Evolutionary conservation across 2,113 vertebrate genomes (phyloP).

Genomic region (Crypturellus undulatus): DNA sequence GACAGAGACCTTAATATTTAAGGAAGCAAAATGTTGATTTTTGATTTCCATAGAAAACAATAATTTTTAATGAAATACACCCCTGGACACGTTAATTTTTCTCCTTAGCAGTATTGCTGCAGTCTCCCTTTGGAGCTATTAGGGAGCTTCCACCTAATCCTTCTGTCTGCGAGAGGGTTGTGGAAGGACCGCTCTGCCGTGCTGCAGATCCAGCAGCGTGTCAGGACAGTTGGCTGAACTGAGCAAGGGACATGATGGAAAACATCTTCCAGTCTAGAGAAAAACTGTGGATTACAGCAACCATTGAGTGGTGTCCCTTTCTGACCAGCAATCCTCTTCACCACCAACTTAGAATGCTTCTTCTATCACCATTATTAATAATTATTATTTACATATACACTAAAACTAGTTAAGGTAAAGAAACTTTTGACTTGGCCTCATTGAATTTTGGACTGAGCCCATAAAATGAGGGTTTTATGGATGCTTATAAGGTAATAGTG

Average conservation of each 20-base stretch:
- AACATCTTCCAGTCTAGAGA: neutral
- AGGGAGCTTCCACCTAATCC: neutral
- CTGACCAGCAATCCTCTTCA: neutral
- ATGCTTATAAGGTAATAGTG: neutral
- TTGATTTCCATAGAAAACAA: neutral
- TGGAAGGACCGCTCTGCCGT: neutral
- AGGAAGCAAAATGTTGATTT: neutral
- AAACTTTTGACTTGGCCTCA: neutral
- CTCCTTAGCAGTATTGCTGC: neutral
- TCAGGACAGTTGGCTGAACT: fast-evolving
- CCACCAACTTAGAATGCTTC: neutral
- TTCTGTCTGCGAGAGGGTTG: neutral
- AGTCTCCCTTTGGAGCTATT: neutral
- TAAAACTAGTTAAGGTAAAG: neutral
- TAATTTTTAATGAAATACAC: neutral
- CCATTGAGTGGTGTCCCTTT: neutral
- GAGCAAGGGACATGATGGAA: too few species aligned
- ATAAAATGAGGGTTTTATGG: neutral
- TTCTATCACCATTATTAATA: neutral
- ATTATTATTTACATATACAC: neutral
- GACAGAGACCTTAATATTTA: neutral
- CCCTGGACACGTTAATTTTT: neutral
- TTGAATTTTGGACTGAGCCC: neutral
- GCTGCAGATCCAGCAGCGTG: neutral
- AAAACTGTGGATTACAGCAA: neutral